A percentile compares a stretch with the other conserved stretches of the same genome.
Conservation (phyloP, 2,797 vertebrate genomes). For the Molossus alvarezi region DNA sequence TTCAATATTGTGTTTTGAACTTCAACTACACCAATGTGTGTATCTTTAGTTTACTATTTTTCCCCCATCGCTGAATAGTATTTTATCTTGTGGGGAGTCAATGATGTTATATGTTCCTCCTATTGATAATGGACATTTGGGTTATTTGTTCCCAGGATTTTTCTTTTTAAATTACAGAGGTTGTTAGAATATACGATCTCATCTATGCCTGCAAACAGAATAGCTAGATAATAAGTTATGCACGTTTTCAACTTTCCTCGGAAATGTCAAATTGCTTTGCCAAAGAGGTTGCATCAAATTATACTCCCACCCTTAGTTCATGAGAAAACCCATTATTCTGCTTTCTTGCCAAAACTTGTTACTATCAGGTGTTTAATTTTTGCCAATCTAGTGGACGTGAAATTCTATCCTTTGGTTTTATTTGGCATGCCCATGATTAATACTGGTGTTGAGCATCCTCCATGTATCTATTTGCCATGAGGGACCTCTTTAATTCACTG, state of each 20-base stretch:
- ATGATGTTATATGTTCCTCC: neutral
- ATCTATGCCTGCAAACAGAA: neutral
- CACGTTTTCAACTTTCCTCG: neutral
- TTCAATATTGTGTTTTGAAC: neutral
- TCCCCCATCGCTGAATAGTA: neutral
- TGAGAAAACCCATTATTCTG: neutral
- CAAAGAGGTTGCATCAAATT: neutral
- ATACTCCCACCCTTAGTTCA: neutral
- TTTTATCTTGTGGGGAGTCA: neutral
- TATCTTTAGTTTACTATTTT: neutral
- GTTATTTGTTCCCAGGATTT: neutral
- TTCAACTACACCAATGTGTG: neutral
- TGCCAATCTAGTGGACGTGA: neutral
- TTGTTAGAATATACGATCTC: neutral
- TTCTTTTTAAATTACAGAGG: neutral
- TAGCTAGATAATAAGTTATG: neutral
- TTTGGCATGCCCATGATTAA: neutral
- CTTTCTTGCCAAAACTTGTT: conserved; percentile 47
- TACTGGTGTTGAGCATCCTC: neutral
- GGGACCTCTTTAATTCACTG: neutral
- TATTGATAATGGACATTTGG: neutral
- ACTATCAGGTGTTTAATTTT: neutral
- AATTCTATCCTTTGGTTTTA: neutral
- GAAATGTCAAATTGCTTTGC: conserved; percentile 41
- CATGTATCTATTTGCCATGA: neutral